A percentile compares a stretch with the other conserved stretches of the same genome.
phyloP scores from a whole-genome alignment of 2,888 invertebrate genomes.

The Coenonympha arcania region DNA sequence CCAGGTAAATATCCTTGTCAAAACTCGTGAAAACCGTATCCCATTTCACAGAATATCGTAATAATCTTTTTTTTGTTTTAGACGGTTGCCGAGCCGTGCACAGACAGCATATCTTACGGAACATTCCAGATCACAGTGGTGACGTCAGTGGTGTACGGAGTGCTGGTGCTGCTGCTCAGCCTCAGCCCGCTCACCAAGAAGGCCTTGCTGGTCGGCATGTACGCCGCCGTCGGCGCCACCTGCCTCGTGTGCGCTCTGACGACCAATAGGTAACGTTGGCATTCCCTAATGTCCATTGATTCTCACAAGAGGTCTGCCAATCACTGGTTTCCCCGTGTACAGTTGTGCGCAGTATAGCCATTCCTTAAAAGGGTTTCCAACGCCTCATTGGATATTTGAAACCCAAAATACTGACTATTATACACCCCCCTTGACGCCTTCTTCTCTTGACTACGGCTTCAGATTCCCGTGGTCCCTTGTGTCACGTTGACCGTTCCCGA shows the following conservation, averaged over 20 bases:
- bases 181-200: slow-evolving; percentile 53
- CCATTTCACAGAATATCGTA: background rate
- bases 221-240: slow-evolving; percentile 41
- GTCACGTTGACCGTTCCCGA: no score
- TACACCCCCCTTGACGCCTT: no score
- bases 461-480: no score
- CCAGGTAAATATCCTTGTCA: slow-evolving; percentile 34
- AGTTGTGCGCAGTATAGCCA: no score
- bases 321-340: no score
- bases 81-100: slow-evolving; percentile 39
- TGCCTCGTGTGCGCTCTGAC: slow-evolving; percentile 48
- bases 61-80: slow-evolving; percentile 27
- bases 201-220: slow-evolving; percentile 50
- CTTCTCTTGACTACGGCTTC: no score
- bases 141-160: slow-evolving; percentile 52
- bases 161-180: slow-evolving; percentile 45
- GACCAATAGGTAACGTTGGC: slow-evolving; percentile 42
- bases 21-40: background rate
- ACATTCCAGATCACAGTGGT: slow-evolving; percentile 56
- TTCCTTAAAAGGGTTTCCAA: no score
- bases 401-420: no score
- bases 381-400: no score
- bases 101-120: slow-evolving; percentile 49
- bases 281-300: no score
- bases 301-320: no score